Base-by-base conservation (phyloP, 1,140 invertebrate species). In the Odontomachus brunneus region DNA sequence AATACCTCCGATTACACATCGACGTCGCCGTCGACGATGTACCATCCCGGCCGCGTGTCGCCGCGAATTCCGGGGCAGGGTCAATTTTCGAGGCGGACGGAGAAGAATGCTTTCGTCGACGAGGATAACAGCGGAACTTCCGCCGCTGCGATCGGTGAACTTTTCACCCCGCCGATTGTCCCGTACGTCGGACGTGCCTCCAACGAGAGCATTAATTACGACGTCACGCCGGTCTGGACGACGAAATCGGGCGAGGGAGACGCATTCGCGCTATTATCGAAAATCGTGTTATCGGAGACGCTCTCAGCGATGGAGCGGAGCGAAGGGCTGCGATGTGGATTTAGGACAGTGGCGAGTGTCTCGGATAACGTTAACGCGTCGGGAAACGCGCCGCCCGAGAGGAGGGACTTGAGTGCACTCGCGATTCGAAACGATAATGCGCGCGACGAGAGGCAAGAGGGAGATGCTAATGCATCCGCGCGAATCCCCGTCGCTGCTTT, bases 391-490 rank as follows among this genome's bases (percentile, higher is more conserved):
- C 19, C 49, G 62, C 3, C 9, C 29, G 62, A 55, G 48, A 67
- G 26, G 29, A 33, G 26, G 29, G 38, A 78, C 49, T 67, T 78
- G n/a, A 78, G 49, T 51, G 62, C 60, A 24, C 26, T 26, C 26
- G 62, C 29, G 49, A 67, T 67, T 78, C 74, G 22, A 78, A 57
- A 38, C 26, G 74, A 19, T 78, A 67, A 67, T 78, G 14, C 63
- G 49, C n/a, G 49, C 4, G n/a, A 33, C 17, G 19, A 14, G 49
- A 29, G 29, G 38, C 24, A 51, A 53, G 26, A 19, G 48, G 74
- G 38, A 78, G 55, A 78, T 78, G 74, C 62, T 78, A 78, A 78
- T 78, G 74, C 67, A 78, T 78, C 62, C 26, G 66, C 11, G 74
- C 48, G 49, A 78, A 67, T 78, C 74, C 53, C 74, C n/a, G 1